Conservation (phyloP, 64 coral and sea anemone genomes). For the Acropora yongei region DNA sequence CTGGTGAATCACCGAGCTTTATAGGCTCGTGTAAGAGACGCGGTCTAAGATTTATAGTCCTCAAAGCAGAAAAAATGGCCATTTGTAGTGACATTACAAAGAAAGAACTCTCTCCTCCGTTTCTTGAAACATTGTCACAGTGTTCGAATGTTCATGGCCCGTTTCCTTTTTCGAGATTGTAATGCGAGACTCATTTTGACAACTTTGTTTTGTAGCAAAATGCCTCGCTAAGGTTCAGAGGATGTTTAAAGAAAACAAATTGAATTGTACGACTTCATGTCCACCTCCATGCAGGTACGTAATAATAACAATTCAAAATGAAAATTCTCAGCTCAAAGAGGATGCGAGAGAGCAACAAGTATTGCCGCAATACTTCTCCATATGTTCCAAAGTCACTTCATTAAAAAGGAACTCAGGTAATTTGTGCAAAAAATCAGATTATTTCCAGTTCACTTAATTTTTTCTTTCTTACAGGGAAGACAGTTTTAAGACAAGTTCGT, state of each 20-base stretch:
- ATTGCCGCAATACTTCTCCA: too few relatives aligned
- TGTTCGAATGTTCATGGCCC: too few relatives aligned
- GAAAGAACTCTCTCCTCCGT: too few relatives aligned
- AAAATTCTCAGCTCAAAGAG: not conserved
- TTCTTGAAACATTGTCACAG: not conserved
- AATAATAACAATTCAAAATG: not conserved
- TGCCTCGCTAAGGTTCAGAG: slow-evolving; percentile 47
- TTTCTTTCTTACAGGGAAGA: not conserved
- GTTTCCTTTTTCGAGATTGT: not conserved
- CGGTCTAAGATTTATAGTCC: too few relatives aligned
- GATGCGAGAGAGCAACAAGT: too few relatives aligned
- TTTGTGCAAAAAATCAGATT: not conserved
- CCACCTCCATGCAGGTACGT: slow-evolving; percentile 66
- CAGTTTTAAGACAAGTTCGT: slow-evolving; percentile 24
- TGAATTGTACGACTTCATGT: slow-evolving; percentile 55
- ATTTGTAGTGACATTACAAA: not conserved
- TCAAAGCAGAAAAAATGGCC: too few relatives aligned
- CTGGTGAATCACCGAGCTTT: too few relatives aligned
- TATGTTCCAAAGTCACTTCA: too few relatives aligned
- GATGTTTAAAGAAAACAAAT: slow-evolving; percentile 56
- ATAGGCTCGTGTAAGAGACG: too few relatives aligned
- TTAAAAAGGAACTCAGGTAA: not conserved
- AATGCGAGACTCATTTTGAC: not conserved
- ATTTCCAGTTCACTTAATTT: not conserved
- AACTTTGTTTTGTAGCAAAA: slow-evolving; percentile 27